Evolutionary conservation across 2,888 invertebrate genomes (phyloP).

Genomic region (Chirona hameri): DNA sequence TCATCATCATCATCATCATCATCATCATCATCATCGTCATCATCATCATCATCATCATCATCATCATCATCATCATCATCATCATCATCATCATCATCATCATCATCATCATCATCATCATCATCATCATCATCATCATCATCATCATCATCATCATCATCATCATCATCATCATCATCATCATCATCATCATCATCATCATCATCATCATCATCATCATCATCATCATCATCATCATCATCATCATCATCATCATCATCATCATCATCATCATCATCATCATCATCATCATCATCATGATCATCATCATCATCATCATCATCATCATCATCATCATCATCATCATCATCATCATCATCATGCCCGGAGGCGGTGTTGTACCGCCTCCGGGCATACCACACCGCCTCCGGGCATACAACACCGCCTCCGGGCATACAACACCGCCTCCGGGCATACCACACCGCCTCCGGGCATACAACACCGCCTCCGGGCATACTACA

Average conservation of each 20-base stretch:
- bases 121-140: slow-evolving; percentile 10
- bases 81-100: slow-evolving; percentile 22
- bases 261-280: neutral
- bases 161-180: slow-evolving; percentile 22
- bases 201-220: slow-evolving; percentile 22
- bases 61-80: slow-evolving; percentile 22
- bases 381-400: neutral
- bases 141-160: slow-evolving; percentile 22
- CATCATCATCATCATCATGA: neutral
- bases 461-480: too few relatives aligned
- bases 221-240: slow-evolving; percentile 22
- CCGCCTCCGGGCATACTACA: too few relatives aligned
- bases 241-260: slow-evolving; percentile 11
- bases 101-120: slow-evolving; percentile 22
- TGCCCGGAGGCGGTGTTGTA: neutral
- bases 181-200: slow-evolving; percentile 22
- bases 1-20: slow-evolving; percentile 22
- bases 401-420: too few relatives aligned
- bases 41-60: slow-evolving; percentile 22
- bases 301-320: neutral
- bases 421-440: too few relatives aligned
- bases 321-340: neutral
- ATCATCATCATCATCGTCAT: slow-evolving; percentile 5
- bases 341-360: neutral
- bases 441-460: too few relatives aligned